A percentile compares a stretch with the other conserved stretches of the same genome.
Conservation (phyloP, 2,113 vertebrate species). For the Amia ocellicauda region DNA sequence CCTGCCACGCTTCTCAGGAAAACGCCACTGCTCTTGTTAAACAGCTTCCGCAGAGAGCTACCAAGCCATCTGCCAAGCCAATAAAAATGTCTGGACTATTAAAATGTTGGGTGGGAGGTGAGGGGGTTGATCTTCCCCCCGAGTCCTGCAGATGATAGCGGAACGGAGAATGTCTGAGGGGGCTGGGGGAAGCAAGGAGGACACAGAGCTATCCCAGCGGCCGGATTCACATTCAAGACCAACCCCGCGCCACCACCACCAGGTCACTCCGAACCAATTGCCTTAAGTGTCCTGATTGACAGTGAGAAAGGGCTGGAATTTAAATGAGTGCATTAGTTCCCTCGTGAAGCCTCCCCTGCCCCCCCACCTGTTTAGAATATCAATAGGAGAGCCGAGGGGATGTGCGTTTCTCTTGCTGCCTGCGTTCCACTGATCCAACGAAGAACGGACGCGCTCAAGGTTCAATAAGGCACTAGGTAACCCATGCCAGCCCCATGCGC, state of each 20-base stretch:
- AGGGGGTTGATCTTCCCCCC: not conserved
- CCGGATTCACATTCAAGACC: not conserved
- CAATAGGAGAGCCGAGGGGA: not conserved
- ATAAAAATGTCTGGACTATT: conserved; percentile 17
- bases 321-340: conserved; percentile 26
- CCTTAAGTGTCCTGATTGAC: conserved; percentile 63
- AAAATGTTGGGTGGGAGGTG: too few species aligned
- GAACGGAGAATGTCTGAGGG: not conserved
- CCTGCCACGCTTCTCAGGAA: not conserved
- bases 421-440: not conserved
- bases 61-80: not conserved
- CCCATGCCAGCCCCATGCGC: too few species aligned
- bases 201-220: not conserved
- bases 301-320: conserved; percentile 41
- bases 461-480: not conserved
- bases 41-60: conserved; percentile 2
- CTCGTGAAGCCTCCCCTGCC: not conserved
- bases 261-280: conserved; percentile 58
- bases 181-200: not conserved
- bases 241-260: not conserved
- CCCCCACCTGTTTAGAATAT: not conserved
- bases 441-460: not conserved
- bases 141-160: not conserved
- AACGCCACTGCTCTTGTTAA: conserved; percentile 1
- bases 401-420: not conserved